Conservation (phyloP, 2,113 vertebrate genomes). For the Spea multiplicata region DNA sequence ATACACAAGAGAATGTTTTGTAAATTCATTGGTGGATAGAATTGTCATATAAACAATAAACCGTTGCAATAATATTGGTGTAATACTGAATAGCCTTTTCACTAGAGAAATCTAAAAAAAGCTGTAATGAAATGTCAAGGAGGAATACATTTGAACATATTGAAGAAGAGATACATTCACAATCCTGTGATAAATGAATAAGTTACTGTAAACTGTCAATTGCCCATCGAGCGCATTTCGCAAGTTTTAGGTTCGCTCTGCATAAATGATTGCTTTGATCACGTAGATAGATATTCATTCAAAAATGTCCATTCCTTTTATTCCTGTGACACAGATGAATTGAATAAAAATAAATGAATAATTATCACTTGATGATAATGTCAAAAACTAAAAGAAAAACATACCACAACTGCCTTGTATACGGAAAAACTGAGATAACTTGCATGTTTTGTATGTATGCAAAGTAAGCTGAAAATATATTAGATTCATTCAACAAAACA, state of each 20-base stretch:
- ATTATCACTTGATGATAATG: slow-evolving; percentile 19
- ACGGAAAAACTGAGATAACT: slow-evolving; percentile 6
- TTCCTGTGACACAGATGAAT: slow-evolving; percentile 37
- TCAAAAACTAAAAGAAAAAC: slow-evolving; percentile 9
- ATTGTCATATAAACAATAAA: slow-evolving; percentile 29
- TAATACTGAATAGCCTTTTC: slow-evolving; percentile 24
- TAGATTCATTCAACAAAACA: slow-evolving; percentile 37
- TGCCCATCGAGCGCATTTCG: background rate
- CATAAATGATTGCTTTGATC: slow-evolving; percentile 40
- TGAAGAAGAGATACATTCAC: slow-evolving; percentile 19
- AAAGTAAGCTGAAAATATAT: slow-evolving; percentile 37
- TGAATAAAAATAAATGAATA: slow-evolving; percentile 37
- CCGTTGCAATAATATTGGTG: slow-evolving; percentile 18
- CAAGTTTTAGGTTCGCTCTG: slow-evolving; percentile 26
- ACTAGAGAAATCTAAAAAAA: slow-evolving; percentile 12
- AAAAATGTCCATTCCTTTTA: slow-evolving; percentile 28
- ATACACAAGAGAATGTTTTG: background rate
- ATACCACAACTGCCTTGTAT: slow-evolving; percentile 19
- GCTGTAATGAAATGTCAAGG: slow-evolving; percentile 9
- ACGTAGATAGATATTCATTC: slow-evolving; percentile 36
- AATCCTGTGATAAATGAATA: slow-evolving; percentile 24
- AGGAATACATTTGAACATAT: slow-evolving; percentile 22
- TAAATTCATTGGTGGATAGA: background rate
- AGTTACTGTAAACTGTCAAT: slow-evolving; percentile 18
- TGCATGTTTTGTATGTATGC: slow-evolving; percentile 36